Evolutionary conservation across 2,797 vertebrate genomes (phyloP).

Genomic region (Anguilla obscura): DNA sequence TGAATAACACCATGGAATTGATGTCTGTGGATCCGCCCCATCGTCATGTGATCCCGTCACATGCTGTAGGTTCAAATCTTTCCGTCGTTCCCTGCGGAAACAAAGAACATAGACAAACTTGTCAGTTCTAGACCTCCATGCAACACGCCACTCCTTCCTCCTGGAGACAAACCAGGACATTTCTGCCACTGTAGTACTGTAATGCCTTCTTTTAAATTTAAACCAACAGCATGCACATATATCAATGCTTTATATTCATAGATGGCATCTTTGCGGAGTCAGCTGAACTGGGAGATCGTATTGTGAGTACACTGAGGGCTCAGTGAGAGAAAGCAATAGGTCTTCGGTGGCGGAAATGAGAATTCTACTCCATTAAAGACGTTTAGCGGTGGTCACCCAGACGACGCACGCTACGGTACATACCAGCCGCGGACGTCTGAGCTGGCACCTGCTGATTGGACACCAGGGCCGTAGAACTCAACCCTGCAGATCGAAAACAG

Average conservation of each 20-base stretch:
- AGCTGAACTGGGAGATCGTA: not conserved
- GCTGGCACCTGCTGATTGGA: slow-evolving; percentile 90
- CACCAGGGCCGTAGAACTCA: slow-evolving; percentile 90
- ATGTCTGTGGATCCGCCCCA: slow-evolving; percentile 89
- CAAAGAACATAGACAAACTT: slow-evolving; percentile 44
- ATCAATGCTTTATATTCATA: not conserved
- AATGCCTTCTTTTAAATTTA: not conserved
- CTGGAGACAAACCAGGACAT: not conserved
- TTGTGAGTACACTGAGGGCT: not conserved
- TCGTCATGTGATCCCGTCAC: slow-evolving; percentile 90
- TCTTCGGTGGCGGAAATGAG: not conserved
- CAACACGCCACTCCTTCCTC: not conserved
- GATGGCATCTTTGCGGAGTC: not conserved
- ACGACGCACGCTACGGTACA: slow-evolving; percentile 82
- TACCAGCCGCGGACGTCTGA: slow-evolving; percentile 87
- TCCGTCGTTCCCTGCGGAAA: slow-evolving; percentile 84
- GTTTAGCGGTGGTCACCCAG: slow-evolving; percentile 68
- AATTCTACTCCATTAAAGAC: too few relatives aligned
- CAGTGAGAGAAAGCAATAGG: not conserved
- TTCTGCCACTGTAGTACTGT: not conserved
- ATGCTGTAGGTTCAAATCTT: slow-evolving; percentile 83
- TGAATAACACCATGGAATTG: slow-evolving; percentile 97
- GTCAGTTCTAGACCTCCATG: not conserved
- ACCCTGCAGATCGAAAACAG: slow-evolving; percentile 63
- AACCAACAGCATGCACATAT: not conserved